Percentiles rank a stretch among this genome's conserved stretches.
Evolutionary conservation across 2,113 vertebrate species (phyloP).

Genomic region (Callocephalon fimbriatum): DNA sequence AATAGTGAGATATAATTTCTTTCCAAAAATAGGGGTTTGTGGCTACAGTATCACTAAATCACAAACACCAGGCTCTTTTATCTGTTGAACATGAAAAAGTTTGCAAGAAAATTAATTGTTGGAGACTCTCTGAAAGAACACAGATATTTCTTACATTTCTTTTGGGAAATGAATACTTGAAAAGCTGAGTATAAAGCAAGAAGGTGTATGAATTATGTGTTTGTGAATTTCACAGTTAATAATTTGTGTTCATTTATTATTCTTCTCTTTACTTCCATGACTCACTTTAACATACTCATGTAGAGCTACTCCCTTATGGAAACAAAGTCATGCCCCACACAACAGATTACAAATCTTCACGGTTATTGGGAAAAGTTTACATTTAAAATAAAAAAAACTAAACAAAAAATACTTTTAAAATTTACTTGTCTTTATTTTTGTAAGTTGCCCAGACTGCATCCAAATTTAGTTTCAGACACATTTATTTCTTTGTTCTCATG

Average conservation of each 20-base stretch:
- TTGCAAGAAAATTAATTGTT: not conserved
- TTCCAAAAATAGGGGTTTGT: not conserved
- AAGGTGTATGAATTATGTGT: not conserved
- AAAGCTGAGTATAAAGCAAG: not conserved
- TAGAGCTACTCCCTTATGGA: not conserved
- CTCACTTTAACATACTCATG: not conserved
- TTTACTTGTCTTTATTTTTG: not conserved
- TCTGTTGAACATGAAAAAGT: not conserved
- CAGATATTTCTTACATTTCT: fast-evolving
- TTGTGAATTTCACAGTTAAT: not conserved
- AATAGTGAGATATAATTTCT: not conserved
- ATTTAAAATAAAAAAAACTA: not conserved
- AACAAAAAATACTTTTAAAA: not conserved
- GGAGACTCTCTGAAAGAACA: not conserved
- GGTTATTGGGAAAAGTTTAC: not conserved
- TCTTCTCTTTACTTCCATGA: not conserved
- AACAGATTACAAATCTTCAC: not conserved
- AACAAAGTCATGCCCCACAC: not conserved
- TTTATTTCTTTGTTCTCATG: not conserved
- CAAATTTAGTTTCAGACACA: not conserved
- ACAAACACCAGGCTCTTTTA: not conserved
- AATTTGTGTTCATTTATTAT: not conserved
- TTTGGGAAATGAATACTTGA: not conserved
- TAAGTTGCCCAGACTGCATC: not conserved
- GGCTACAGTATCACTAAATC: not conserved